These are phyloP conservation scores for Coptodon rendalli DNA, from an alignment of 2,113 vertebrate genomes.

Conservation along the genomic window DNA sequence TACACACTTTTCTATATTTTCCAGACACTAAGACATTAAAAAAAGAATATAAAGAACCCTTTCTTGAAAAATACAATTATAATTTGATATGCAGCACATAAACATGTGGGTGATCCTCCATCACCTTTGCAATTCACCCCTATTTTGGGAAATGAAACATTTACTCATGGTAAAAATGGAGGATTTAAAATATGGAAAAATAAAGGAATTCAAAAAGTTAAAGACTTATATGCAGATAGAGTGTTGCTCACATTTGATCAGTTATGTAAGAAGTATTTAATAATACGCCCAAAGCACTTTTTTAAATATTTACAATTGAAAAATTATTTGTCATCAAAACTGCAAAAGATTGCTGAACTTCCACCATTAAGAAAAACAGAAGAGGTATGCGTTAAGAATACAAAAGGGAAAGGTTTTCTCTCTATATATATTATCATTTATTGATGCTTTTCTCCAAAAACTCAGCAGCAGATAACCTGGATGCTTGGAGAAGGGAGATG, in stretches of 20 bases:
- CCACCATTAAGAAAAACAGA: background rate
- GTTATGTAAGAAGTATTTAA: background rate
- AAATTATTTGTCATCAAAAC: fast-evolving
- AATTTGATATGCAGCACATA: background rate
- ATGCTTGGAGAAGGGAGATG: background rate
- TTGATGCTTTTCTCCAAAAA: background rate
- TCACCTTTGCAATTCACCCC: background rate
- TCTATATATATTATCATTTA: background rate
- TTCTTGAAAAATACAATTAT: background rate
- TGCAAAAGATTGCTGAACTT: background rate
- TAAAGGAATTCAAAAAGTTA: background rate
- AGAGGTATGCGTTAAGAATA: background rate
- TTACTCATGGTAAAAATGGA: background rate
- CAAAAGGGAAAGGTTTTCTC: background rate
- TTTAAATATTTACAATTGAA: background rate
- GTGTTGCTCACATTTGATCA: background rate
- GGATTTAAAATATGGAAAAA: background rate
- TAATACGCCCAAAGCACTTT: fast-evolving
- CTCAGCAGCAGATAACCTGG: background rate
- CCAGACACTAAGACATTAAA: background rate
- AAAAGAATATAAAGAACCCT: background rate
- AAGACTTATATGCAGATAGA: background rate
- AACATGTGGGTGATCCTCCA: background rate
- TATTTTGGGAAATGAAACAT: background rate
- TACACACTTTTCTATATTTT: background rate